Percentiles rank a stretch among this genome's conserved stretches.
These are phyloP conservation scores for Rhea pennata DNA, from an alignment of 2,113 vertebrate genomes.

Conservation along the genomic window DNA sequence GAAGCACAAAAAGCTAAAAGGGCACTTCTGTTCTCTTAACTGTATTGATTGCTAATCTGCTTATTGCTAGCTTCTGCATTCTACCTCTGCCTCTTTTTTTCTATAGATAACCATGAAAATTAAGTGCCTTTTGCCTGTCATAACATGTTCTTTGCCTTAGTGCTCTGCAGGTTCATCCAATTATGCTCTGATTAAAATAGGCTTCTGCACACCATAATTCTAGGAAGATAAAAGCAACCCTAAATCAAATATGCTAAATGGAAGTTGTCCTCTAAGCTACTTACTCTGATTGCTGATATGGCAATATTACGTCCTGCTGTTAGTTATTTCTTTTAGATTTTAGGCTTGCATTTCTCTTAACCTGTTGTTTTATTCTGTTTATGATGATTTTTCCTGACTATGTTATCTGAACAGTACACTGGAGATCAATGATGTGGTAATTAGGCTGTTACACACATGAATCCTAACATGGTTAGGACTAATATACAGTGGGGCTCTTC, in stretches of 20 bases:
- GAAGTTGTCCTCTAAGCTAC: slow-evolving; percentile 34
- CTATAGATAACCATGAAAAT: background rate
- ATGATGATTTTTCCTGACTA: background rate
- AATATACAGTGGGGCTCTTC: background rate
- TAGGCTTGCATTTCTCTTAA: slow-evolving; percentile 1
- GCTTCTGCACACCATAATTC: background rate
- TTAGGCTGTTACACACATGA: slow-evolving; percentile 2
- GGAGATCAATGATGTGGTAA: slow-evolving; percentile 54
- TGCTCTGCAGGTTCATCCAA: background rate
- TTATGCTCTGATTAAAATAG: slow-evolving; percentile 6
- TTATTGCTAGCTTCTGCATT: background rate
- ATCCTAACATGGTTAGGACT: slow-evolving; percentile 26
- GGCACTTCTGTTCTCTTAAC: background rate
- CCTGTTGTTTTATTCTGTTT: background rate
- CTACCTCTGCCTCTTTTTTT: background rate
- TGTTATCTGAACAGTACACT: background rate
- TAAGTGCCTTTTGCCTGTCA: background rate
- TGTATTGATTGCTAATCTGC: background rate
- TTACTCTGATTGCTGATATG: background rate
- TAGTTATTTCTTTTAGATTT: background rate
- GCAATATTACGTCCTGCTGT: background rate
- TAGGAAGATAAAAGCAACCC: background rate
- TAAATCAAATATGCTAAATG: slow-evolving; percentile 33
- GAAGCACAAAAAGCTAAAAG: background rate
- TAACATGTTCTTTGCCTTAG: background rate